phyloP scores from a whole-genome alignment of 2,888 invertebrate species.

The Druceiella hillmani region DNA sequence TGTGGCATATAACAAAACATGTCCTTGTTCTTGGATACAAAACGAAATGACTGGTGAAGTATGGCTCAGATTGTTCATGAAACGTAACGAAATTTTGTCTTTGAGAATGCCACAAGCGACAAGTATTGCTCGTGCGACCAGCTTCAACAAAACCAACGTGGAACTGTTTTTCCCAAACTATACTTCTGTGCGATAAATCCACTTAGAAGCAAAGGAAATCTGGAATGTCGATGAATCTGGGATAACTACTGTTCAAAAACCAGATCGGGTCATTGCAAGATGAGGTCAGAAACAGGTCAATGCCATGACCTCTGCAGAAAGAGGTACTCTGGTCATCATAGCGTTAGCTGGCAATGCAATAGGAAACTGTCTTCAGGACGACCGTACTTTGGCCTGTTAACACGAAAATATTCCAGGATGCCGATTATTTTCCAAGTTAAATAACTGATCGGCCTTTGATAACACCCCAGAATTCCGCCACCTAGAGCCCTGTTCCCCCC shows the following conservation, averaged over 20 bases:
- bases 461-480: too few species aligned
- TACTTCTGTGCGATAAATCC: too few species aligned
- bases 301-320: slow-evolving; percentile 24
- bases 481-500: too few species aligned
- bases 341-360: slow-evolving; percentile 16
- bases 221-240: slow-evolving; percentile 22
- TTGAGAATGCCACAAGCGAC: slow-evolving; percentile 21
- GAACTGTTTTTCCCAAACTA: too few species aligned
- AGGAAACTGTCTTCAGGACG: slow-evolving; percentile 3
- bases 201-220: slow-evolving; percentile 17
- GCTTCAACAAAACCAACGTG: slow-evolving; percentile 20
- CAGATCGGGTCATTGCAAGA: slow-evolving; percentile 17
- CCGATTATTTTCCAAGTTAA: not conserved
- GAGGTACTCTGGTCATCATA: slow-evolving; percentile 24
- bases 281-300: slow-evolving; percentile 23
- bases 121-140: slow-evolving; percentile 16
- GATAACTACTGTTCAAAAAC: slow-evolving; percentile 18
- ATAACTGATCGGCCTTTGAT: not conserved
- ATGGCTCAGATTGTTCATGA: slow-evolving; percentile 20
- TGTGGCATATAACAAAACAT: not conserved
- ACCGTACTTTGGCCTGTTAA: not conserved
- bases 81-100: slow-evolving; percentile 18
- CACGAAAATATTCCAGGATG: not conserved
- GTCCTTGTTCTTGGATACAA: not conserved
- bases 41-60: slow-evolving; percentile 7